A percentile compares a stretch with the other conserved stretches of the same genome.
These are phyloP conservation scores for Saguinus imperator DNA, from an alignment of 2,113 vertebrate species.

Conservation along the genomic window DNA sequence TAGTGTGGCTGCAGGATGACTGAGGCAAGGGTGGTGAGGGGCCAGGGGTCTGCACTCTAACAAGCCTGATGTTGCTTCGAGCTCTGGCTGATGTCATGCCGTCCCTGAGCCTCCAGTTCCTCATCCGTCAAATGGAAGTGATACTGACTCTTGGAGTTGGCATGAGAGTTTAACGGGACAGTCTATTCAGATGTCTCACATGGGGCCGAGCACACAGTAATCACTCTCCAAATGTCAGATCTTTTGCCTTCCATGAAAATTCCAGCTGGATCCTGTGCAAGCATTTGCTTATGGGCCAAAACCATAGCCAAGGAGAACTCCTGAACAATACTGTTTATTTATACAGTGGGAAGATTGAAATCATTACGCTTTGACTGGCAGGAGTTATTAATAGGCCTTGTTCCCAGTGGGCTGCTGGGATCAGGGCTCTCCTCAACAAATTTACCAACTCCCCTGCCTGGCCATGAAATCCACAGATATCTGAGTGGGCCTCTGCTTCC, in stretches of 20 bases:
- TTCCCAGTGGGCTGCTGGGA: conserved; percentile 77
- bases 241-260: neutral
- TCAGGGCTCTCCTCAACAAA: conserved; percentile 49
- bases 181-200: neutral
- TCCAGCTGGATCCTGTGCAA: conserved; percentile 74
- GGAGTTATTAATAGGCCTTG: conserved; percentile 80
- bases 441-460: conserved; percentile 53
- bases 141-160: neutral
- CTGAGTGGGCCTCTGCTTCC: conserved; percentile 72
- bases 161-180: accelerated
- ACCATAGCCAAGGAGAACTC: conserved; percentile 82
- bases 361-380: conserved; percentile 78
- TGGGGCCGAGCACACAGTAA: neutral
- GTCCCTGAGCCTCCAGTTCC: neutral
- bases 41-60: accelerated
- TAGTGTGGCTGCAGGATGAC: neutral
- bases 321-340: conserved; percentile 81
- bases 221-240: neutral
- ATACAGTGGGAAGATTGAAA: conserved; percentile 79
- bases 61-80: accelerated
- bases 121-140: accelerated
- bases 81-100: accelerated
- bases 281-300: conserved; percentile 73
- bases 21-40: accelerated
- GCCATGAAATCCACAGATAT: conserved; percentile 63